Evolutionary conservation across 2,888 invertebrate genomes (phyloP).

Genomic region (Rhagium mordax): DNA sequence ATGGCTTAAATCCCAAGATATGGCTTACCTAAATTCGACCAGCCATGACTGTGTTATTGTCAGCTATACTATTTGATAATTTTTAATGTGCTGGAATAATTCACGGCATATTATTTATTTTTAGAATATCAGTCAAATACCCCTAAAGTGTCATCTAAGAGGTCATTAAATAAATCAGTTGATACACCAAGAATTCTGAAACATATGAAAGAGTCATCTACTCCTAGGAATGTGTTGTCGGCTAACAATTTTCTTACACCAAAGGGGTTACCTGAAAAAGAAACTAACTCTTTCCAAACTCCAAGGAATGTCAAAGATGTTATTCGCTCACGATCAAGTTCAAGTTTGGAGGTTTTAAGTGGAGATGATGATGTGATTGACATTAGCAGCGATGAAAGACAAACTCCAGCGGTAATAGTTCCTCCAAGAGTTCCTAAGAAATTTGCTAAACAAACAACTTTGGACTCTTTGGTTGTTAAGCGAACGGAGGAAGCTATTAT

Average conservation of each 20-base stretch:
- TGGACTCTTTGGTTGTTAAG: constrained; percentile 6
- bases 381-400: constrained; percentile 33
- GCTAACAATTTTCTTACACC: background rate
- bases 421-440: background rate
- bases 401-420: constrained; percentile 5
- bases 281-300: constrained; percentile 15
- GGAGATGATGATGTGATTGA: constrained; percentile 39
- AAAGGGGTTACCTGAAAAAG: background rate
- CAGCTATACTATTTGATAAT: too few species aligned
- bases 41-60: too few species aligned
- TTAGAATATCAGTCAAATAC: background rate
- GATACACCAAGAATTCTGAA: constrained; percentile 43
- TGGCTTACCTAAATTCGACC: too few species aligned
- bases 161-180: constrained; percentile 38
- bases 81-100: too few species aligned
- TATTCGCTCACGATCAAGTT: constrained; percentile 34
- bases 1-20: too few species aligned
- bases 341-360: constrained; percentile 20
- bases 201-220: constrained; percentile 23
- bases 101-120: background rate
- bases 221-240: background rate
- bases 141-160: constrained; percentile 32
- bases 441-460: constrained; percentile 30
- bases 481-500: background rate
- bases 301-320: constrained; percentile 33